A percentile compares a stretch with the other conserved stretches of the same genome.
Evolutionary conservation across 2,888 invertebrate genomes (phyloP).

Genomic region (Nemoura dubitans): DNA sequence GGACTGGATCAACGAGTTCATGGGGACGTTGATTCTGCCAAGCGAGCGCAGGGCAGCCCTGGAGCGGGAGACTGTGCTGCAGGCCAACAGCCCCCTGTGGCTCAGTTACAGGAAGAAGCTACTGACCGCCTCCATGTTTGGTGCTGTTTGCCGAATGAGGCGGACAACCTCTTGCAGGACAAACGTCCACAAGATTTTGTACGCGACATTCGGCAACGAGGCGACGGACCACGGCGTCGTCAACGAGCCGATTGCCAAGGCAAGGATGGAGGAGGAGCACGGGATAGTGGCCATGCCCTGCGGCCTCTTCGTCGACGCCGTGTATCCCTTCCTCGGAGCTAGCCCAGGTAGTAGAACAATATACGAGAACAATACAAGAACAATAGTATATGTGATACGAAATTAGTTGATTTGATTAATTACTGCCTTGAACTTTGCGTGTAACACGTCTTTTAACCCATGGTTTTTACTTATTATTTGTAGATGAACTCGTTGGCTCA

Average conservation of each 20-base stretch:
- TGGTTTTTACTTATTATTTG: neutral
- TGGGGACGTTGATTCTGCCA: no score
- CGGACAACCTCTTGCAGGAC: conserved; percentile 45
- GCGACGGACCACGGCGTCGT: conserved; percentile 49
- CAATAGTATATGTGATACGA: no score
- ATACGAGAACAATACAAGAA: no score
- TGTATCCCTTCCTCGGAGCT: conserved; percentile 50
- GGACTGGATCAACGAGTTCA: neutral
- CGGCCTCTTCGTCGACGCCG: conserved; percentile 53
- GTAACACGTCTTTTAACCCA: neutral
- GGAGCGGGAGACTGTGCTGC: neutral
- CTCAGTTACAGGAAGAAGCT: conserved; percentile 41
- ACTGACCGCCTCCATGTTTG: conserved; percentile 51
- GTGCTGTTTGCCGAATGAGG: conserved; percentile 48
- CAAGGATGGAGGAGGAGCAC: conserved; percentile 44
- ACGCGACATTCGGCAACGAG: conserved; percentile 45
- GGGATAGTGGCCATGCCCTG: conserved; percentile 49
- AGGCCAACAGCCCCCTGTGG: conserved; percentile 41
- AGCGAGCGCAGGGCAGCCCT: no score
- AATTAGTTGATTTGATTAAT: no score
- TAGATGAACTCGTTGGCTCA: conserved; percentile 51
- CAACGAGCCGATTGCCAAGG: conserved; percentile 49
- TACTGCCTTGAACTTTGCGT: neutral
- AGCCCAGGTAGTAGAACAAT: conserved; percentile 49
- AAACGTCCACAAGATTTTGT: conserved; percentile 48